These are phyloP conservation scores for Lates japonicus DNA, from an alignment of 2,797 vertebrate species.

Conservation along the genomic window DNA sequence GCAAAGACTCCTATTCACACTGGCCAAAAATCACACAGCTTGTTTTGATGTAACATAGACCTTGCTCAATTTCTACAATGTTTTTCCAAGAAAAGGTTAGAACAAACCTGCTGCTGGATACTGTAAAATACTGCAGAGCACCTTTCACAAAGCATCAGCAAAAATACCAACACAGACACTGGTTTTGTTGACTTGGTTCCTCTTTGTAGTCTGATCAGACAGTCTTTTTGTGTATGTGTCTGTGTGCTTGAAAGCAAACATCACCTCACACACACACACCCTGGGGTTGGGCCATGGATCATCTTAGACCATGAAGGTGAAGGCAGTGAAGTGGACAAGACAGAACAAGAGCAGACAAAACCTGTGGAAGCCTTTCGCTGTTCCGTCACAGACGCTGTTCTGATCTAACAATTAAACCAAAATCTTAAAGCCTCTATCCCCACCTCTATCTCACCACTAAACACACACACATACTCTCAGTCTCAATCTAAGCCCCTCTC, in stretches of 20 bases:
- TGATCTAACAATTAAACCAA: not conserved
- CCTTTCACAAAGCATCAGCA: not conserved
- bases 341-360: slow-evolving; percentile 17
- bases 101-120: not conserved
- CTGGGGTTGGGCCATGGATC: slow-evolving; percentile 34
- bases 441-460: not conserved
- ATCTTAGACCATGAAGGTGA: slow-evolving; percentile 51
- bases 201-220: not conserved
- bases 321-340: slow-evolving; percentile 13
- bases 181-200: slow-evolving; percentile 12
- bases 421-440: not conserved
- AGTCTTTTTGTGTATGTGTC: slow-evolving; percentile 9
- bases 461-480: not conserved
- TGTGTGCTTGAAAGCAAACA: slow-evolving; percentile 14
- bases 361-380: not conserved
- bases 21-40: not conserved
- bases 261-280: slow-evolving; percentile 17
- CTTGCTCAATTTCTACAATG: not conserved
- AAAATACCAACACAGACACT: not conserved
- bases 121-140: not conserved
- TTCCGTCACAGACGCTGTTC: not conserved
- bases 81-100: not conserved
- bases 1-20: not conserved
- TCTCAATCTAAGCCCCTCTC: too few relatives aligned
- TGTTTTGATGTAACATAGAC: not conserved